Evolutionary conservation across 2,113 vertebrate genomes (phyloP).

Genomic region (Mohoua ochrocephala): DNA sequence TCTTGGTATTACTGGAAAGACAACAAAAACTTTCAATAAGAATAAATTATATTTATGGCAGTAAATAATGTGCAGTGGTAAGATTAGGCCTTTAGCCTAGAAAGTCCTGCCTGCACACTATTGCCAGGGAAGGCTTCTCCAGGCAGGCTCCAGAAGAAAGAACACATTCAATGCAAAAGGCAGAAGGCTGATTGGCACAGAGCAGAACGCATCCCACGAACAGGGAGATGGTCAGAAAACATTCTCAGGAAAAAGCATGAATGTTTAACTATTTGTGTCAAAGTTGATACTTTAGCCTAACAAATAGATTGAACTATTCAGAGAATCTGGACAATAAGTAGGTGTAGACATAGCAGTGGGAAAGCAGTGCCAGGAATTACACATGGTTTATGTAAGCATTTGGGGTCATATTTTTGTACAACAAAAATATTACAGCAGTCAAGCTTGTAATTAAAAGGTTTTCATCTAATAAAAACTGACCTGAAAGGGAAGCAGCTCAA

Average conservation of each 20-base stretch:
- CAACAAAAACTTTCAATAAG: not conserved
- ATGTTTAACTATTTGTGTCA: not conserved
- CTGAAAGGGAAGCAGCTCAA: not conserved
- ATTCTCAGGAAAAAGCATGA: not conserved
- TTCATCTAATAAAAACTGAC: conserved; percentile 31
- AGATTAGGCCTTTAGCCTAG: not conserved
- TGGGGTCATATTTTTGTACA: not conserved
- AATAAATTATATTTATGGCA: not conserved
- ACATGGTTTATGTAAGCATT: not conserved
- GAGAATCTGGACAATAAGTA: not conserved
- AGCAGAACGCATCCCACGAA: not conserved
- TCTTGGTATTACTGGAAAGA: not conserved
- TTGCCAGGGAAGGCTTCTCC: not conserved
- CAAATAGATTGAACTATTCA: not conserved
- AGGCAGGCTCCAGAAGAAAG: not conserved
- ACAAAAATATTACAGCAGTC: not conserved
- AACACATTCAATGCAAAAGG: not conserved
- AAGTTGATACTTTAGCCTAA: not conserved
- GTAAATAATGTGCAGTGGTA: not conserved
- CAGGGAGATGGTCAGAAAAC: not conserved
- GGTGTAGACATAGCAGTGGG: not conserved
- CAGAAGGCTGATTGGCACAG: not conserved
- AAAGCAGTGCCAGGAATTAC: not conserved
- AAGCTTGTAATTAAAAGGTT: conserved; percentile 25
- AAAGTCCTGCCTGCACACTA: not conserved